These are phyloP conservation scores for Pseudorectes ferrugineus DNA, from an alignment of 2,113 vertebrate species.

Conservation along the genomic window DNA sequence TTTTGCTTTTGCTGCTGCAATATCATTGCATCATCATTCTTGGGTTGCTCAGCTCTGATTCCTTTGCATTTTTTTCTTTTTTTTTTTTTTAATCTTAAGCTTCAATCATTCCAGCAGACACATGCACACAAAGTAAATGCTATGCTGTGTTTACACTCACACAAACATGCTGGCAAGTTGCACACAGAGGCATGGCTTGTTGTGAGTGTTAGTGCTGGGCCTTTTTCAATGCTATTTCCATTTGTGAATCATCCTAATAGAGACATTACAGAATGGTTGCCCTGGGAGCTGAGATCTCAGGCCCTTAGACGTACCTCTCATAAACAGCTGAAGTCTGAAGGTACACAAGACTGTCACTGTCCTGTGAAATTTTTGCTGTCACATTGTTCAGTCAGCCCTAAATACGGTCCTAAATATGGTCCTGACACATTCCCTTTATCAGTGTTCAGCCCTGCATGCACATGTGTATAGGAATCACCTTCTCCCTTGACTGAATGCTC, in stretches of 20 bases:
- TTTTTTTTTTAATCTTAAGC: background rate
- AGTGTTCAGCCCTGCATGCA: background rate
- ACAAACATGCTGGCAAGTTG: background rate
- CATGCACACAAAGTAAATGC: background rate
- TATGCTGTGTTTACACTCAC: background rate
- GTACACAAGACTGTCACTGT: background rate
- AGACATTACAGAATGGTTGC: background rate
- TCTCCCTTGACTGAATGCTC: background rate
- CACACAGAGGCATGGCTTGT: background rate
- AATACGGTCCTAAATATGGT: background rate
- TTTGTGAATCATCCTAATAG: background rate
- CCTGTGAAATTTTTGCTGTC: background rate
- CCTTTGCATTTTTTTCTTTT: background rate
- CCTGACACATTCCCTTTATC: background rate
- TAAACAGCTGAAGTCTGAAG: background rate
- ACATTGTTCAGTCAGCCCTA: background rate
- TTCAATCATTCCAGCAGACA: constrained; percentile 37
- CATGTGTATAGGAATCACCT: background rate
- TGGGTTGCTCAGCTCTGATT: constrained; percentile 25
- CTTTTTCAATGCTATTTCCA: background rate
- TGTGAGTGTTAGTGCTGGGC: background rate
- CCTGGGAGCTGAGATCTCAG: background rate
- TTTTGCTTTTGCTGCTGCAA: constrained; percentile 60
- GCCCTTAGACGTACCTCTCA: background rate
- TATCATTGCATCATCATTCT: constrained; percentile 65